Percentiles rank a stretch among this genome's conserved stretches.
Evolutionary conservation across 2,113 vertebrate genomes (phyloP).

Genomic region (Fulmarus glacialis): DNA sequence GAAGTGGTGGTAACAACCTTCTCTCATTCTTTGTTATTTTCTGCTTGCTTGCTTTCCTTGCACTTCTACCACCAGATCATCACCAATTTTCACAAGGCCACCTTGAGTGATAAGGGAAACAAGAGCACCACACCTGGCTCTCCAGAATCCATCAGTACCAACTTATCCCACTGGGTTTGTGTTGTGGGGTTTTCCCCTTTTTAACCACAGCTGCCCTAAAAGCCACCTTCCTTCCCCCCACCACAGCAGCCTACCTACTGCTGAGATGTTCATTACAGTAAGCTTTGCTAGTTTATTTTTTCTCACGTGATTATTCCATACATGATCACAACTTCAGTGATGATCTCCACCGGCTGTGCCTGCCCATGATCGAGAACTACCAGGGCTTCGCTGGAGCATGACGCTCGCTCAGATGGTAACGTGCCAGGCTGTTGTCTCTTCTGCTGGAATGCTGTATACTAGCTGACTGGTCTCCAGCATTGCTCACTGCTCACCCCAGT

Average conservation of each 20-base stretch:
- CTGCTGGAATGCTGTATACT: neutral
- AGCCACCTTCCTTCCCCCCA: neutral
- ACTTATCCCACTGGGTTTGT: neutral
- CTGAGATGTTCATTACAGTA: neutral
- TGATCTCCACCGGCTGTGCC: neutral
- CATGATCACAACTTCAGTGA: neutral
- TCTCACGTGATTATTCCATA: neutral
- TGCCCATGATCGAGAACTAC: neutral
- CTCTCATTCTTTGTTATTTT: neutral
- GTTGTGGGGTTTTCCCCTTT: neutral
- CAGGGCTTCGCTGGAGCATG: neutral
- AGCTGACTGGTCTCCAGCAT: neutral
- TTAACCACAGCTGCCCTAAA: neutral
- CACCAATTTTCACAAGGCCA: neutral
- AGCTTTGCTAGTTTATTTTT: neutral
- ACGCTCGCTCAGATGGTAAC: fast-evolving
- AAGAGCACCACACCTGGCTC: neutral
- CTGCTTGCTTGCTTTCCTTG: neutral
- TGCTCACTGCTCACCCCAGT: neutral
- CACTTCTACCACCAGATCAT: neutral
- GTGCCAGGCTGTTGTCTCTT: neutral
- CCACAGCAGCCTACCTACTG: neutral
- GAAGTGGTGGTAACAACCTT: neutral
- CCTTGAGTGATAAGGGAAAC: neutral
- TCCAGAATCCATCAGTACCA: neutral